A percentile compares a stretch with the other conserved stretches of the same genome.
phyloP scores from a whole-genome alignment of 2,888 invertebrate genomes.

The Eristalinus aeneus region DNA sequence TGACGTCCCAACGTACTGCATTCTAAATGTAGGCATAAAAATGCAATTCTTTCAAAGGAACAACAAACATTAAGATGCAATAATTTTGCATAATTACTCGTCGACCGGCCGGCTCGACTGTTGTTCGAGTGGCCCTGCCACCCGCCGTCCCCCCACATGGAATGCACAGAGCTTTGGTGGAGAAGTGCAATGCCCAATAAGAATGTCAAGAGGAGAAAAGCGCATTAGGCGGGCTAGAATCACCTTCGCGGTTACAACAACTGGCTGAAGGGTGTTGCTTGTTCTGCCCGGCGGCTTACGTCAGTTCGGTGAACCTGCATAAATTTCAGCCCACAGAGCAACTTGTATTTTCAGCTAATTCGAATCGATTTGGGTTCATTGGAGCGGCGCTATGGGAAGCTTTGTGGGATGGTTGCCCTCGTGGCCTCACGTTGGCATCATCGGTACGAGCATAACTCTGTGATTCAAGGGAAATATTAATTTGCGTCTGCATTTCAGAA shows the following conservation, averaged over 20 bases:
- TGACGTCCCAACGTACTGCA: background rate
- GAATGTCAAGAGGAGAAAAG: slow-evolving; percentile 52
- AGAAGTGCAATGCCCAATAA: slow-evolving; percentile 67
- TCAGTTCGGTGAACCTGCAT: slow-evolving; percentile 31
- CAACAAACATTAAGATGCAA: slow-evolving; percentile 62
- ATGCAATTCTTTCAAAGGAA: slow-evolving; percentile 45
- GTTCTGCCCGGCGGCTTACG: background rate
- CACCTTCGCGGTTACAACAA: slow-evolving; percentile 35
- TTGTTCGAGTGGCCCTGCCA: background rate
- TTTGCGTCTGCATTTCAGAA: slow-evolving; percentile 30
- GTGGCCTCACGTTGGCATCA: background rate
- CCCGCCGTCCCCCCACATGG: too few relatives aligned
- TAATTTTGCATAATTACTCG: slow-evolving; percentile 71
- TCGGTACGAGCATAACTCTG: slow-evolving; percentile 12
- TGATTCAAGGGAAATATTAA: background rate
- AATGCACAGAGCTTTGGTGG: background rate
- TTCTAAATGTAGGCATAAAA: slow-evolving; percentile 45
- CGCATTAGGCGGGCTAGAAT: slow-evolving; percentile 31
- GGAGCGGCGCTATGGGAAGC: slow-evolving; percentile 17
- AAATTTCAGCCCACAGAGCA: background rate
- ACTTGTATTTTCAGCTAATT: background rate
- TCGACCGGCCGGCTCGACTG: background rate
- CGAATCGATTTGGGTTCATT: slow-evolving; percentile 32
- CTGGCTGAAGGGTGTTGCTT: slow-evolving; percentile 29
- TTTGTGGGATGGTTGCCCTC: background rate